Conservation (phyloP, 2,888 invertebrate genomes). For the Drosophila austrosaltans region DNA sequence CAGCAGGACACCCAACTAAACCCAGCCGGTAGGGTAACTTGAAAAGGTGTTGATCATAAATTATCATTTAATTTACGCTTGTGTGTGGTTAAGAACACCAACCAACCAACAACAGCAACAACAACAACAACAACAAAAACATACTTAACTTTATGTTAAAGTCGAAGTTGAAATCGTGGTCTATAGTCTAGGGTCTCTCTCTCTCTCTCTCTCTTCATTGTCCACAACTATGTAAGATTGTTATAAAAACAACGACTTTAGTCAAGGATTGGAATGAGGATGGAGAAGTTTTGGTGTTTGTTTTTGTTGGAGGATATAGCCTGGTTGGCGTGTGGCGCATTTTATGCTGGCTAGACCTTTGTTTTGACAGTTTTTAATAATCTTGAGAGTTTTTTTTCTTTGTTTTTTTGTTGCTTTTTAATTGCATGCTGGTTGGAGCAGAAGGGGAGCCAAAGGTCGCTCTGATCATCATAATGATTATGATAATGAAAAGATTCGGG, state of each 20-base stretch:
- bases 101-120: background rate
- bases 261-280: conserved; percentile 20
- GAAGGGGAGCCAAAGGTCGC: background rate
- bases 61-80: conserved; percentile 82
- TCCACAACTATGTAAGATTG: conserved; percentile 72
- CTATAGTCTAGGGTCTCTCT: conserved; percentile 33
- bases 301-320: background rate
- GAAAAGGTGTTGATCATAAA: conserved; percentile 83
- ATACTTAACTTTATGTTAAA: conserved; percentile 18
- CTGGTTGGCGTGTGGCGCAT: conserved; percentile 66
- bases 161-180: conserved; percentile 11
- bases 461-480: background rate
- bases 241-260: conserved; percentile 68
- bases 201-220: conserved; percentile 51
- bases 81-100: conserved; percentile 56
- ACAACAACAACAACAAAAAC: background rate
- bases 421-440: conserved; percentile 43
- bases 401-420: conserved; percentile 59
- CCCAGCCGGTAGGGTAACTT: conserved; percentile 59
- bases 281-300: background rate
- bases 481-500: background rate
- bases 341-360: conserved; percentile 66
- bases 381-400: conserved; percentile 39
- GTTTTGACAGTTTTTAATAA: conserved; percentile 75
- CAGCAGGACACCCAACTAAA: conserved; percentile 79